Base-by-base conservation (phyloP, 2,113 vertebrate species). In the Anoplopoma fimbria region DNA sequence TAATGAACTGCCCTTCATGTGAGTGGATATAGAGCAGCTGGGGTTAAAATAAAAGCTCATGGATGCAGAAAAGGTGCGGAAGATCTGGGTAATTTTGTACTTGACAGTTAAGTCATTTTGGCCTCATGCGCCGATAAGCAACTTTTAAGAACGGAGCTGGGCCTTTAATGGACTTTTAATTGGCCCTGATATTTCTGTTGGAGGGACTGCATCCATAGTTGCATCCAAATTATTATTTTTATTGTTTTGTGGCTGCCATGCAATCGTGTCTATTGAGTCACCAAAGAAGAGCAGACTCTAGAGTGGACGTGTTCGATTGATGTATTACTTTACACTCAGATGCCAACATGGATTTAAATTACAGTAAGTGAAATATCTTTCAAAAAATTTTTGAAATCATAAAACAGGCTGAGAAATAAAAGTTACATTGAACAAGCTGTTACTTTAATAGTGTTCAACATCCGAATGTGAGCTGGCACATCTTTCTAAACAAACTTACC, bases 391-490 rank as follows among this genome's bases (percentile, higher is more conserved):
- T 10, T 4, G 1, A 47, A 72, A 62, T 31, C 21, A 63, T 51
- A 25, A 87, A 33, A 71, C 17, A 45, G 27, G 17, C n/a, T 2
- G 45, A 45, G 38, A 71, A 68, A 40, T 47, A 29, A 69, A 38
- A 62, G 45, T 67, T 38, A 49, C 29, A 17, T 45, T 42, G 67
- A 34, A 69, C 77, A 75, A 64, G 68, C 75, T 70, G 73, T 53
- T n/a, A n/a, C n/a, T n/a, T 75, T 75, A 63, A 67, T 69, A 40
- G 36, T 61, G 49, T 49, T 71, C 7, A n/a, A 27, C 60, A 17
- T 69, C 77, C 71, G 55, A 77, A 53, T 77, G 72, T 77, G 68
- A 84, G 47, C 69, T 74, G 72, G 68, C 81, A 40, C 55, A 17
- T 72, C 34, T 23, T 69, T 71, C 62, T n/a, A 72, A 68, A 80